Evolutionary conservation across 2,888 invertebrate genomes (phyloP).

Genomic region (Sialis fuliginosa): DNA sequence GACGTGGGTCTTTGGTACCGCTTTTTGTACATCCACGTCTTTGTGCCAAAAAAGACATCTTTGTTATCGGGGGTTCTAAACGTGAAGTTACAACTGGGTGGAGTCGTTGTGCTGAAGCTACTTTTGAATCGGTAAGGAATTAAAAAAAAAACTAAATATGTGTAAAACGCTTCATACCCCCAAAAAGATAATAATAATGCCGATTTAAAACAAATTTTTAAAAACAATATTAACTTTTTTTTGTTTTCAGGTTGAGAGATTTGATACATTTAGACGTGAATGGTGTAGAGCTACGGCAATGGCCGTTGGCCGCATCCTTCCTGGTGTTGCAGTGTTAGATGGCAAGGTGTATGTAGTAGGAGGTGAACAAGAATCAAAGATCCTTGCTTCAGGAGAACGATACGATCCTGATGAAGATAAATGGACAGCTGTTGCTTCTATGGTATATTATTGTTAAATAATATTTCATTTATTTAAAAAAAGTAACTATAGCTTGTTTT

Average conservation of each 20-base stretch:
- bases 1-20: slow-evolving; percentile 60
- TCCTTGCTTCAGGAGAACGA: slow-evolving; percentile 73
- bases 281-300: slow-evolving; percentile 71
- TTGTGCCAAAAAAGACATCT: slow-evolving; percentile 72
- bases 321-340: slow-evolving; percentile 68
- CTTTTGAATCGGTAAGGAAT: slow-evolving; percentile 48
- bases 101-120: slow-evolving; percentile 60
- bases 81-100: slow-evolving; percentile 57
- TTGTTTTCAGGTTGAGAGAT: neutral
- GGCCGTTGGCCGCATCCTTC: slow-evolving; percentile 70
- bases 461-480: neutral
- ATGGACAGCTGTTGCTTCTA: slow-evolving; percentile 26
- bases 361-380: slow-evolving; percentile 79
- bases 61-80: slow-evolving; percentile 77
- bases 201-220: neutral
- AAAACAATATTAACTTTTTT: neutral
- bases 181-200: too few species aligned
- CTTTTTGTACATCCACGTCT: slow-evolving; percentile 61
- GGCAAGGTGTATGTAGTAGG: slow-evolving; percentile 82
- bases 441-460: slow-evolving; percentile 5
- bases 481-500: slow-evolving; percentile 10
- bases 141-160: too few species aligned
- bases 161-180: too few species aligned
- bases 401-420: slow-evolving; percentile 51
- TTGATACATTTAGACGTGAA: slow-evolving; percentile 29